A percentile compares a stretch with the other conserved stretches of the same genome.
Evolutionary conservation across 1,140 invertebrate species (phyloP).

Genomic region (Pteromalus puparum): DNA sequence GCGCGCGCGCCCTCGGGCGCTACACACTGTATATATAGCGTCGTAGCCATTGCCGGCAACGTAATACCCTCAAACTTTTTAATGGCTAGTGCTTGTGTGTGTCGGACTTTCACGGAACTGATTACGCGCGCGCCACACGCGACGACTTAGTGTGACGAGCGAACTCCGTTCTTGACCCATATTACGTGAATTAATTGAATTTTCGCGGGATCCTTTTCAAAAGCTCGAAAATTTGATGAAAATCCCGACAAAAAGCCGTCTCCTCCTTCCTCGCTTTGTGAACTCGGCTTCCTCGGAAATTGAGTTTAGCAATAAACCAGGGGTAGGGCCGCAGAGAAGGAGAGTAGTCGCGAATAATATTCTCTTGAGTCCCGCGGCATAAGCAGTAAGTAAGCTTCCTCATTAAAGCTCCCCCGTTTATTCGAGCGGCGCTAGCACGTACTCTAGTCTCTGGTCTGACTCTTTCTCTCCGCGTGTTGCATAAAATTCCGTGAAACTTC

Average conservation of each 20-base stretch:
- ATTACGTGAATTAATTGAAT: neutral
- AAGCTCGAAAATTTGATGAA: neutral
- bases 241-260: neutral
- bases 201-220: neutral
- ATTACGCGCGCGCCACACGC: neutral
- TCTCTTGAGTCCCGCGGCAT: neutral
- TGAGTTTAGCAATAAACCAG: neutral
- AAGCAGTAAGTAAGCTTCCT: constrained; percentile 30
- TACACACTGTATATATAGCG: neutral
- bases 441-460: neutral
- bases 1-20: neutral
- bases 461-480: constrained; percentile 11
- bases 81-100: constrained; percentile 15
- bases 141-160: neutral
- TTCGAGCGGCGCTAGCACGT: neutral
- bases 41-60: neutral
- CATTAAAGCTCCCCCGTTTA: constrained; percentile 32
- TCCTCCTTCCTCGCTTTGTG: no score
- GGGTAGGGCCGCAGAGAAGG: neutral
- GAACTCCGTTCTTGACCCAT: neutral
- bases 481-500: constrained; percentile 44
- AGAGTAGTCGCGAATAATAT: constrained; percentile 25
- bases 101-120: constrained; percentile 23
- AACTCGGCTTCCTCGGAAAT: neutral
- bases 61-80: constrained; percentile 33